Evolutionary conservation across 1,140 invertebrate species (phyloP), one percentile per base, ranked within the genome.

Genomic region (Pantala flavescens): DNA sequence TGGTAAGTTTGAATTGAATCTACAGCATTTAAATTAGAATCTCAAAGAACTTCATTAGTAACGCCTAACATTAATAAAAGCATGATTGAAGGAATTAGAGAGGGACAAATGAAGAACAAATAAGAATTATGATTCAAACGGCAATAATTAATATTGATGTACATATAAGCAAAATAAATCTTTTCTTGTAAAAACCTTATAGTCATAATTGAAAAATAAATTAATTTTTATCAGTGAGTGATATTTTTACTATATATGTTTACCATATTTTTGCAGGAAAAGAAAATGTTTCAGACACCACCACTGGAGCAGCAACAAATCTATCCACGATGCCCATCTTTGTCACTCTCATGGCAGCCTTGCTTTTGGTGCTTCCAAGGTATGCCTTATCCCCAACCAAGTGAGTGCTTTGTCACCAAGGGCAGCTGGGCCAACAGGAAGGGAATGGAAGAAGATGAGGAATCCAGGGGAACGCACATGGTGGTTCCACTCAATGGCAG

Each of bases 1-100:
- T 19, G 49, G 49, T 63, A 21, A 63, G 49, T 12, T 78, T 84
- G 84, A n/a, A n/a, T n/a, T n/a, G n/a, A n/a, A n/a, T n/a, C n/a
- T n/a, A n/a, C n/a, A n/a, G n/a, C n/a, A n/a, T n/a, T n/a, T n/a
- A n/a, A n/a, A n/a, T n/a, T n/a, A n/a, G n/a, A n/a, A n/a, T n/a
- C n/a, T n/a, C n/a, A n/a, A n/a, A n/a, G n/a, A n/a, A n/a, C n/a
- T n/a, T n/a, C n/a, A n/a, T n/a, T n/a, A n/a, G n/a, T n/a, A n/a
- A n/a, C n/a, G n/a, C n/a, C n/a, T n/a, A n/a, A n/a, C n/a, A n/a
- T n/a, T n/a, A n/a, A n/a, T n/a, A n/a, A n/a, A n/a, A n/a, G n/a
- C n/a, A n/a, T n/a, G n/a, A n/a, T n/a, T n/a, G n/a, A n/a, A n/a
- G n/a, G n/a, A n/a, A n/a, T n/a, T n/a, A n/a, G n/a, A n/a, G n/a